Evolutionary conservation across 2,113 vertebrate species (phyloP).

Genomic region (Oxyruncus cristatus): DNA sequence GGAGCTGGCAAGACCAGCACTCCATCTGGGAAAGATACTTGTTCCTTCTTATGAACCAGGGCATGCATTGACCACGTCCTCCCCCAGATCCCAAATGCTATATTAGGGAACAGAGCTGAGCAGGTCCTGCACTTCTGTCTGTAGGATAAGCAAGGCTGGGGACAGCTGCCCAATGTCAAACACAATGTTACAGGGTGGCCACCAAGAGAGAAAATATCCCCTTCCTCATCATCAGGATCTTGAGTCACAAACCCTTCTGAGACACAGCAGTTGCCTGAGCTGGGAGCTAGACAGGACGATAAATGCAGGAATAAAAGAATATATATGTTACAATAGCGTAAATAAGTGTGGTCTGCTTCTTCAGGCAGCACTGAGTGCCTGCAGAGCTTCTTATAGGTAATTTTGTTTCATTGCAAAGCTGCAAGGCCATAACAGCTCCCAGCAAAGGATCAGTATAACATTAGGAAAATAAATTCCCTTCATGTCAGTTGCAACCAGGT

Average conservation of each 20-base stretch:
- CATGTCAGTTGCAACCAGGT: rapidly evolving
- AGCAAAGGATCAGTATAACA: not conserved
- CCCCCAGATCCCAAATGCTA: not conserved
- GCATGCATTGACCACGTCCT: not conserved
- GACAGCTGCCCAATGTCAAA: not conserved
- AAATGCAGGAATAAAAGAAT: not conserved
- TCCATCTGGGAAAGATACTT: not conserved
- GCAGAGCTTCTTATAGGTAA: not conserved
- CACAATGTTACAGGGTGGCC: not conserved
- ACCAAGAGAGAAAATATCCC: not conserved
- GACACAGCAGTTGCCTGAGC: not conserved
- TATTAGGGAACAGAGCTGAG: not conserved
- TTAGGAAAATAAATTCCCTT: not conserved
- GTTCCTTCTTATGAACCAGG: not conserved
- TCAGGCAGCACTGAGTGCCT: not conserved
- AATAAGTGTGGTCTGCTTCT: not conserved
- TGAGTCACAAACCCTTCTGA: not conserved
- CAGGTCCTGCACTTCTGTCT: not conserved
- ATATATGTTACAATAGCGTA: not conserved
- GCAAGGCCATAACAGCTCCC: not conserved
- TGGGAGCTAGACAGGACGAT: not conserved
- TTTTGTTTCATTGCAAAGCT: not conserved
- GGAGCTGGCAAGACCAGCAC: not conserved
- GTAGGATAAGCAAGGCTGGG: not conserved
- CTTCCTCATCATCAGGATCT: not conserved